Base-by-base conservation (phyloP, 2,888 invertebrate genomes). In the Galerucella pusilla region DNA sequence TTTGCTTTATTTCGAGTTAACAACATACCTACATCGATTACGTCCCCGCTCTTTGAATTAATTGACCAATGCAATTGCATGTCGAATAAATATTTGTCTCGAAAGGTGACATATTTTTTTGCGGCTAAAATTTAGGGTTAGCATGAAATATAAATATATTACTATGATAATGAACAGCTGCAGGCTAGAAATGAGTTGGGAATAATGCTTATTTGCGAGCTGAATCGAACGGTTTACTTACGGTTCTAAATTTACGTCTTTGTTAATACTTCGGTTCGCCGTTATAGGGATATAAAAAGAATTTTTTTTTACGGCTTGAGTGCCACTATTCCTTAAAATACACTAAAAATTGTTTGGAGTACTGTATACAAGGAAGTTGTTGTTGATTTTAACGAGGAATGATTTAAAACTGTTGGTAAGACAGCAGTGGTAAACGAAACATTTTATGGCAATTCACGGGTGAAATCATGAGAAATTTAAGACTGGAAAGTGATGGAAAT, bases 151-250 rank as follows among this genome's bases (percentile, higher is more conserved):
- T 63, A 42, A n/a, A n/a, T n/a, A n/a, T 63, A 42, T 42, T 63
- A 35, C 42, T 63, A 63, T 63, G 63, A 16, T 63, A 63, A 63
- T 63, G 63, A 63, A 42, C 63, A 63, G n/a, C 35, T 61, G 61
- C 35, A 35, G 14, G 61, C 42, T 12, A 63, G 42, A 42, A 63
- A 57, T 2, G 57, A 9, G 10, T 57, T 57, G 16, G 3, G 16
- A 9, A 16, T 20, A 35, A 35, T 35, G 20, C 20, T 57, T 20
- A 57, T 57, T 57, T 57, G 57, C 20, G 20, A 57, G 20, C 9
- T 57, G 20, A 16, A 57, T 57, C n/a, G 3, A 20, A 16, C 20
- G 16, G 57, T 57, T 57, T 57, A 57, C 16, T 57, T 57, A 20
- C 16, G 16, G 57, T 57, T 57, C 57, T 57, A 57, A 9, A 57